These are phyloP conservation scores for Lasaia peninsularis DNA, from an alignment of 1,140 invertebrate genomes.

Conservation along the genomic window DNA sequence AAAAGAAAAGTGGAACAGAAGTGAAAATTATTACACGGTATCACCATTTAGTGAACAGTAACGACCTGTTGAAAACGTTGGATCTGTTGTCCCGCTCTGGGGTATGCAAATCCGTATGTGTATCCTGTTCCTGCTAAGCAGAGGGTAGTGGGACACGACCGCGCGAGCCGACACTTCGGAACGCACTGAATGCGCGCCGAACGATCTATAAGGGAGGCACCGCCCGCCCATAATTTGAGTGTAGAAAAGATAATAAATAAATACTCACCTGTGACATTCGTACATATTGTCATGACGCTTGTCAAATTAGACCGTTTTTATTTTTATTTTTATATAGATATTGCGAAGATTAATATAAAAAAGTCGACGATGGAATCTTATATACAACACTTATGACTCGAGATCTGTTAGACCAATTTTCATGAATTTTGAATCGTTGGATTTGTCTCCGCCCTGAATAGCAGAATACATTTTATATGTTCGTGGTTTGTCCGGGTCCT, in stretches of 20 bases:
- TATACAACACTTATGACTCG: too few species aligned
- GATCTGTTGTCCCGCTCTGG: conserved; percentile 45
- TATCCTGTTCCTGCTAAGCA: conserved; percentile 38
- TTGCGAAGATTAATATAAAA: too few species aligned
- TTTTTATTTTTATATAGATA: too few species aligned
- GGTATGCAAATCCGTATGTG: conserved; percentile 35
- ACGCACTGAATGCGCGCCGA: conserved; percentile 53
- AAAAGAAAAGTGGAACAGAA: conserved; percentile 49
- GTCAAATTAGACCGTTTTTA: too few species aligned
- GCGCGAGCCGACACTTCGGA: conserved; percentile 52
- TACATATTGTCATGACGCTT: not conserved
- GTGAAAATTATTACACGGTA: conserved; percentile 63
- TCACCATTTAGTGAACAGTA: conserved; percentile 68
- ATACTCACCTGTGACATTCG: conserved; percentile 41
- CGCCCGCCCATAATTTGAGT: conserved; percentile 53
- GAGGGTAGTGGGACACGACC: conserved; percentile 44
- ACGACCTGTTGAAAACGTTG: conserved; percentile 69
- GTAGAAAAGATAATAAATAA: conserved; percentile 62
- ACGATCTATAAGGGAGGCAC: conserved; percentile 63
- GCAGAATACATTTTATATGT: too few species aligned
- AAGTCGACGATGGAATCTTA: too few species aligned
- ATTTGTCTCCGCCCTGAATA: too few species aligned
- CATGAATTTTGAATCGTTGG: too few species aligned
- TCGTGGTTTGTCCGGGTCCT: too few species aligned
- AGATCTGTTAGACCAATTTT: too few species aligned